Base-by-base conservation (phyloP, 2,797 vertebrate genomes). In the Enteromius mattozi region DNA sequence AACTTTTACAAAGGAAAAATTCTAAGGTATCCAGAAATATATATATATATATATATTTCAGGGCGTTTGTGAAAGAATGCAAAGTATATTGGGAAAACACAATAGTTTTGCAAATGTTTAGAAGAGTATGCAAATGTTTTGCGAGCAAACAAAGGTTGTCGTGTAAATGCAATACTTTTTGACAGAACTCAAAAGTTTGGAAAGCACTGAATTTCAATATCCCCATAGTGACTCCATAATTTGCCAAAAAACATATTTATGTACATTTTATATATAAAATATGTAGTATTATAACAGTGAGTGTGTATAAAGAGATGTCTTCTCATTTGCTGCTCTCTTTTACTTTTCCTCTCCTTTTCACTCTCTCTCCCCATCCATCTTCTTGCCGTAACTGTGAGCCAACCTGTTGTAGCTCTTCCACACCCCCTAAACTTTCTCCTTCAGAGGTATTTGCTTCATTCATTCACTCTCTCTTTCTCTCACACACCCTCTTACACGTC, bases 391-490 rank as follows among this genome's bases (percentile, higher is more conserved):
- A 49, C 83, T 88, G 66, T 86, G 80, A 91, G 88, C 86, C 90
- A 92, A 93, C 94, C 94, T 93, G 92, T 93, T 91, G 86, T 90
- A 88, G 88, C 90, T 92, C 80, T 78, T 88, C 89, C 90, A 78
- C 86, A 74, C 87, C 87, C 85, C 79, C 76, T 83, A 10, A 94
- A 92, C 88, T 90, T 92, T 66, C 78, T 45, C 24, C 89, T 91
- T 74, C 80, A 68, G 68, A 92, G 84, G 91, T 89, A 86, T 90
- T 87, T 87, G 45, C 87, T 80, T 89, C 92, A 92, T 92, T 93
- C 93, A 93, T 90, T 82, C 78, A 63, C 75, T 87, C 87, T 47
- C 49, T 76, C 47, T 45, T 63, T 85, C 78, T 63, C 86, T 83
- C 75, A 85, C 87, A 42, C 78, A 61, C 68, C 47, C 82, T 90